Percentiles rank a stretch among this genome's conserved stretches.
Conservation (phyloP, 2,888 invertebrate genomes). For the Acleris emargana region DNA sequence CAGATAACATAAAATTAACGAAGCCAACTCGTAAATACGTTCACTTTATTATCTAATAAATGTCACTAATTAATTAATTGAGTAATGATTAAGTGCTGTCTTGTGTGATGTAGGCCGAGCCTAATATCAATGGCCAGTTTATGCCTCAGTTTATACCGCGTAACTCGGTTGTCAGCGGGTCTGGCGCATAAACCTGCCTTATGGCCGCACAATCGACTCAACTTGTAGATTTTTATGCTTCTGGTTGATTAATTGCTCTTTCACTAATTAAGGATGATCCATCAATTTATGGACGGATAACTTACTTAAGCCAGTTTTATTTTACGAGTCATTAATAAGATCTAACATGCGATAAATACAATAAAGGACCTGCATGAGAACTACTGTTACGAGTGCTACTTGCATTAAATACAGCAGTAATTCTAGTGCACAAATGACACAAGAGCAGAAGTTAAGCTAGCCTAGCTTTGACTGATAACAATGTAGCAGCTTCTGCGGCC, state of each 20-base stretch:
- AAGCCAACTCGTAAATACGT: constrained; percentile 75
- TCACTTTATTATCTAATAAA: constrained; percentile 79
- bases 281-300: constrained; percentile 13
- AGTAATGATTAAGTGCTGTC: constrained; percentile 74
- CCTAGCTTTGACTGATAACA: constrained; percentile 21
- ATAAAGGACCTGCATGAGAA: neutral
- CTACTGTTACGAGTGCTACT: neutral
- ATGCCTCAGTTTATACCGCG: constrained; percentile 52
- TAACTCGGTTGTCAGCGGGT: constrained; percentile 63
- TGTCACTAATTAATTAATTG: constrained; percentile 82
- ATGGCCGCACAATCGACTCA: constrained; percentile 51
- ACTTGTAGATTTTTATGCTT: constrained; percentile 43
- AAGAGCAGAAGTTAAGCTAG: constrained; percentile 8
- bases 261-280: constrained; percentile 13
- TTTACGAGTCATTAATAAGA: constrained; percentile 8
- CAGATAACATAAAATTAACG: constrained; percentile 79
- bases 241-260: constrained; percentile 20
- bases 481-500: constrained; percentile 14
- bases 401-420: neutral
- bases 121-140: constrained; percentile 52
- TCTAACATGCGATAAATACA: neutral
- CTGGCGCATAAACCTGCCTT: constrained; percentile 55
- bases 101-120: constrained; percentile 56
- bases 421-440: neutral
- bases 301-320: constrained; percentile 13